Evolutionary conservation across 2,888 invertebrate species (phyloP).

Genomic region (Megalurothrips usitatus): DNA sequence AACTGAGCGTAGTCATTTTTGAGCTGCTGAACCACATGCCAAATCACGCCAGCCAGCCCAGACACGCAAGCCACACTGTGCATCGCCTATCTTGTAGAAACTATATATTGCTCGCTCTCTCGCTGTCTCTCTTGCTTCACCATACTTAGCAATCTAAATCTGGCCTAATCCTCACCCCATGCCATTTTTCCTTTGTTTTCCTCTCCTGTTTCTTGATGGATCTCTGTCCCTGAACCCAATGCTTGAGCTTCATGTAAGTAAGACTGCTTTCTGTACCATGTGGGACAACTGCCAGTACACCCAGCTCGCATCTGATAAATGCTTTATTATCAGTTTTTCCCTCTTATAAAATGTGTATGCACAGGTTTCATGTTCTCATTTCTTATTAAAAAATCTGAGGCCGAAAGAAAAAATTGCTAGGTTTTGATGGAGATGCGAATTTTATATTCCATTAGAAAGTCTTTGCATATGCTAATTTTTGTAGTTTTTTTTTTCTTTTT

Average conservation of each 20-base stretch:
- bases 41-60: conserved; percentile 13
- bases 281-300: background rate
- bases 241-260: conserved; percentile 10
- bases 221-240: background rate
- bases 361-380: no score
- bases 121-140: background rate
- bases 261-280: background rate
- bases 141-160: background rate
- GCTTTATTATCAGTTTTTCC: background rate
- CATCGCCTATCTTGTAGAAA: conserved; percentile 15
- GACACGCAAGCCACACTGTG: conserved; percentile 15
- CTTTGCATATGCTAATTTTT: background rate
- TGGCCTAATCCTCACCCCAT: background rate
- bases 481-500: background rate
- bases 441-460: background rate
- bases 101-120: conserved; percentile 1
- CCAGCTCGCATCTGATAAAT: background rate
- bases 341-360: background rate
- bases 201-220: background rate
- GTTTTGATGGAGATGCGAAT: background rate
- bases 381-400: no score
- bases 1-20: conserved; percentile 19
- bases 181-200: background rate
- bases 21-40: conserved; percentile 24
- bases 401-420: no score